Evolutionary conservation across 2,113 vertebrate species (phyloP).

Genomic region (Casuarius casuarius): DNA sequence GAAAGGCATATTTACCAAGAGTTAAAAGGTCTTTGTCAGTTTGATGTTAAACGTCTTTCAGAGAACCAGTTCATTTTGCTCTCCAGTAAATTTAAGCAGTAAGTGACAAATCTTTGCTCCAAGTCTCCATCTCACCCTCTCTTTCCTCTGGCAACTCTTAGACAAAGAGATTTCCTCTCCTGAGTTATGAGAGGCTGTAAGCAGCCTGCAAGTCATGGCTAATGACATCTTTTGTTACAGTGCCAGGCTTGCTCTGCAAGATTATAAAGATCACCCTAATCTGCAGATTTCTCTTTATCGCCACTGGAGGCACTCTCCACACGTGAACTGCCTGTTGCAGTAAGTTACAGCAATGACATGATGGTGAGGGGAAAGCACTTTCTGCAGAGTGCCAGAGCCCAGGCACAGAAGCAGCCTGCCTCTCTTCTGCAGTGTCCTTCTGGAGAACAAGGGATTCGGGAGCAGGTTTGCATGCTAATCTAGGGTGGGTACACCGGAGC

Average conservation of each 20-base stretch:
- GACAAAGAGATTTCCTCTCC: neutral
- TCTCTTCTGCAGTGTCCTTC: rapidly evolving
- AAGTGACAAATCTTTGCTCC: neutral
- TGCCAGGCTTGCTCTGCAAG: conserved; percentile 28
- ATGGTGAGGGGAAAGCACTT: neutral
- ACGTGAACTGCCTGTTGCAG: conserved; percentile 69
- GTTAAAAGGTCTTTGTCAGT: conserved; percentile 72
- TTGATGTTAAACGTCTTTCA: conserved; percentile 70
- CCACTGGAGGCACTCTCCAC: conserved; percentile 76
- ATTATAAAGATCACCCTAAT: conserved; percentile 64
- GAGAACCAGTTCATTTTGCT: conserved; percentile 75
- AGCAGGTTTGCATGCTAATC: neutral
- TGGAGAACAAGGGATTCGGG: neutral
- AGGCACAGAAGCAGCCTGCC: neutral
- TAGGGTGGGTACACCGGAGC: neutral
- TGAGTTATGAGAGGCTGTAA: neutral
- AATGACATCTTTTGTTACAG: conserved; percentile 14
- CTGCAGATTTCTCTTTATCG: conserved; percentile 70
- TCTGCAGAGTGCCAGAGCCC: neutral
- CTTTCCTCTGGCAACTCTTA: neutral
- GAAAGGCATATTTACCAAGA: conserved; percentile 74
- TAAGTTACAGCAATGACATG: neutral
- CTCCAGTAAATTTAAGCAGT: conserved; percentile 76
- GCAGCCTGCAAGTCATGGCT: neutral
- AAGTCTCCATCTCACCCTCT: neutral